Percentiles rank a stretch among this genome's conserved stretches.
These are phyloP conservation scores for Neodiprion fabricii DNA, from an alignment of 1,140 invertebrate species.

Conservation along the genomic window DNA sequence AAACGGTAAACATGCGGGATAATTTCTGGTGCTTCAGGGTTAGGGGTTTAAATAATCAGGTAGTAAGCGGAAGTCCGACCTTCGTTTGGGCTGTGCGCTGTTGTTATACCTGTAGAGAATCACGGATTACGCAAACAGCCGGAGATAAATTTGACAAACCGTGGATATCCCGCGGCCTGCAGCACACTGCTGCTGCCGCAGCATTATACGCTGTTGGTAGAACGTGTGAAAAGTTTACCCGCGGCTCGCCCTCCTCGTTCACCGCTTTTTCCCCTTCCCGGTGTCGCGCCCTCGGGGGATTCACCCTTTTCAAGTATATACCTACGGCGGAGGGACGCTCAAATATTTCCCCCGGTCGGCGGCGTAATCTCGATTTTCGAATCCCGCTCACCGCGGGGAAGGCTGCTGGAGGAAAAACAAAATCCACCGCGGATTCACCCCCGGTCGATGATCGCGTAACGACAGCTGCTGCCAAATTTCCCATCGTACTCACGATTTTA, in stretches of 20 bases:
- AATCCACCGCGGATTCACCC: too few species aligned
- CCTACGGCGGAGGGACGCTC: neutral
- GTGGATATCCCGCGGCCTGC: neutral
- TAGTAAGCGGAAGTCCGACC: too few species aligned
- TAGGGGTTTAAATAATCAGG: too few species aligned
- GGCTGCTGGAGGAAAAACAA: neutral
- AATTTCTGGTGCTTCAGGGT: too few species aligned
- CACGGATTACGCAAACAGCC: neutral
- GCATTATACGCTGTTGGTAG: neutral
- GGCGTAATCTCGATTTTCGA: neutral
- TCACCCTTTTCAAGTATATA: neutral
- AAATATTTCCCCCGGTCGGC: neutral
- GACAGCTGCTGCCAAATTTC: neutral
- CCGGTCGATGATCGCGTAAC: neutral
- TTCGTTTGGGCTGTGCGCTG: too few species aligned
- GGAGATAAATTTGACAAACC: neutral
- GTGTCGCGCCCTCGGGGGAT: neutral
- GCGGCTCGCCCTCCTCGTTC: neutral
- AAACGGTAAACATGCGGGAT: too few species aligned
- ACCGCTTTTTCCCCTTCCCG: neutral
- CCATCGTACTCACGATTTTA: slow-evolving; percentile 81
- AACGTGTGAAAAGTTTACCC: neutral
- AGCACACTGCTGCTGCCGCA: neutral
- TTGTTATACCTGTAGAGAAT: too few species aligned
- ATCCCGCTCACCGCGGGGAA: neutral